Evolutionary conservation across 2,888 invertebrate genomes (phyloP).

Genomic region (Pasiphila rectangulata): DNA sequence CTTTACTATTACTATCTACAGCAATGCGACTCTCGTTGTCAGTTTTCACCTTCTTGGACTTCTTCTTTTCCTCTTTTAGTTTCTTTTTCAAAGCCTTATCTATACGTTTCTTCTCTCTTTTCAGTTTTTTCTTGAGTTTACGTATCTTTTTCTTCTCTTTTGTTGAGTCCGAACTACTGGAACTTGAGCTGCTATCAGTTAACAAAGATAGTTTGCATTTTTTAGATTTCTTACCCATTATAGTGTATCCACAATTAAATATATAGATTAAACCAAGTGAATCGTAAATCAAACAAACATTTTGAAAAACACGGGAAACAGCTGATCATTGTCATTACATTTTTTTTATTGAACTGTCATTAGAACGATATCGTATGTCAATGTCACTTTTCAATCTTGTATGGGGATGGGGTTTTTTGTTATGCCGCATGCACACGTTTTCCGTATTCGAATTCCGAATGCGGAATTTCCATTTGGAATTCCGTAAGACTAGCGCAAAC

Average conservation of each 20-base stretch:
- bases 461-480: too few species aligned
- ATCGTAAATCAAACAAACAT: too few species aligned
- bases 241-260: constrained; percentile 6
- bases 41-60: constrained; percentile 52
- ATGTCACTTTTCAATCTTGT: too few species aligned
- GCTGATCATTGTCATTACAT: too few species aligned
- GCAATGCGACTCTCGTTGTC: constrained; percentile 46
- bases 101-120: constrained; percentile 76
- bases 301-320: too few species aligned
- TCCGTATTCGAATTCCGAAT: too few species aligned
- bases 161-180: constrained; percentile 69
- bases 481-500: too few species aligned
- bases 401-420: too few species aligned
- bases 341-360: too few species aligned
- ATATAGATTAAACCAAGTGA: neutral
- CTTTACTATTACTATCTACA: constrained; percentile 31
- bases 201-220: constrained; percentile 57
- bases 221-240: constrained; percentile 72
- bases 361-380: too few species aligned
- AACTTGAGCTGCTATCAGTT: constrained; percentile 55
- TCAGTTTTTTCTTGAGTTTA: constrained; percentile 79
- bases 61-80: constrained; percentile 70
- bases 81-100: constrained; percentile 77
- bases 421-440: too few species aligned
- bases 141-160: constrained; percentile 75